phyloP scores from a whole-genome alignment of 1,140 invertebrate species.

The Diachasma alloeum region DNA sequence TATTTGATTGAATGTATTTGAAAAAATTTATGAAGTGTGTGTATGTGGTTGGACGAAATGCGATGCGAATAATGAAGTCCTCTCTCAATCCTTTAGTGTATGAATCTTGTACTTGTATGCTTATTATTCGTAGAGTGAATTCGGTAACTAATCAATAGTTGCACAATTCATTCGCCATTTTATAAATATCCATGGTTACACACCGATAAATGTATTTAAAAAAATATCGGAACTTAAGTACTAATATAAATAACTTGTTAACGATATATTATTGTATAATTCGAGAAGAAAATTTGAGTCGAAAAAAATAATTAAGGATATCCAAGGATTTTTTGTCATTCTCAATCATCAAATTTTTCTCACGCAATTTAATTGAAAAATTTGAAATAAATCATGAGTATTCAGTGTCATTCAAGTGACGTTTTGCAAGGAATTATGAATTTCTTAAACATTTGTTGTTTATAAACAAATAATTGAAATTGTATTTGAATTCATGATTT shows the following conservation, averaged over 20 bases:
- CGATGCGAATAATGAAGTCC: not conserved
- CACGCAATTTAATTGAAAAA: too few species aligned
- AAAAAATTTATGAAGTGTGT: not conserved
- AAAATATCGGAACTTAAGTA: slow-evolving; percentile 8
- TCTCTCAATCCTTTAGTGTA: not conserved
- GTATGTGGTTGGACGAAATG: not conserved
- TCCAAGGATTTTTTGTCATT: too few species aligned
- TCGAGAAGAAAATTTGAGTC: not conserved
- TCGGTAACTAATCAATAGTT: not conserved
- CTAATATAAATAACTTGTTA: slow-evolving; percentile 8
- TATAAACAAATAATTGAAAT: too few species aligned
- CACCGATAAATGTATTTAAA: slow-evolving; percentile 12
- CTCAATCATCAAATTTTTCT: too few species aligned
- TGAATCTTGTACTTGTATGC: not conserved
- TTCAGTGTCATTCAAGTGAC: too few species aligned
- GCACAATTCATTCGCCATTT: not conserved
- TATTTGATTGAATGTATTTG: not conserved
- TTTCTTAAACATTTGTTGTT: too few species aligned
- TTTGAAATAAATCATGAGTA: too few species aligned
- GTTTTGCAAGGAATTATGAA: too few species aligned
- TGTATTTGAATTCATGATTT: too few species aligned
- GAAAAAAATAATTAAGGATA: not conserved
- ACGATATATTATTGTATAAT: not conserved
- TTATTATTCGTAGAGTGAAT: not conserved
- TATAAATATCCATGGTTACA: not conserved